These are phyloP conservation scores for Sorex araneus DNA, from an alignment of 2,113 vertebrate genomes.

Conservation along the genomic window DNA sequence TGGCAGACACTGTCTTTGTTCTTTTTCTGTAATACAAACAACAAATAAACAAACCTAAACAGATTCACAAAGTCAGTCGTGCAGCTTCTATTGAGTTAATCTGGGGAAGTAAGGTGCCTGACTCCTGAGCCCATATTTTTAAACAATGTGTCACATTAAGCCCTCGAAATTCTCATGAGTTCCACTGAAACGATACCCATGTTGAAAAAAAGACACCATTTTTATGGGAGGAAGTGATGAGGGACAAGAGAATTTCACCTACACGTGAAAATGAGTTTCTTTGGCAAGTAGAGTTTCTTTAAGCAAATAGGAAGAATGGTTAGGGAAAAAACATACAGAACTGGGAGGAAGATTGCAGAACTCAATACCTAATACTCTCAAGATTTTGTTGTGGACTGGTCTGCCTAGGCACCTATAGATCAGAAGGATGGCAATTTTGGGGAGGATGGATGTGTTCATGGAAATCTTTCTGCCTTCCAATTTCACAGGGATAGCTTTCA, in stretches of 20 bases:
- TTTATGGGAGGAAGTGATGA: neutral
- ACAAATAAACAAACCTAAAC: neutral
- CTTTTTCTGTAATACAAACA: neutral
- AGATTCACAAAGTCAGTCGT: neutral
- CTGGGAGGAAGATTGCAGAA: neutral
- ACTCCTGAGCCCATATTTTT: neutral
- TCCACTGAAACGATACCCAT: neutral
- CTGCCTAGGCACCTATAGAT: neutral
- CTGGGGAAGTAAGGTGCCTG: neutral
- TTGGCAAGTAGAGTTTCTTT: neutral
- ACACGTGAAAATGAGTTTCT: neutral
- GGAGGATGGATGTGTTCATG: neutral
- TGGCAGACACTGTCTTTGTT: neutral
- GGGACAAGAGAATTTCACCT: neutral
- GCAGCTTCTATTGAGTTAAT: neutral
- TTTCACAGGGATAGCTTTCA: constrained; percentile 37
- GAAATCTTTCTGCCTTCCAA: neutral
- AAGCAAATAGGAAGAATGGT: neutral
- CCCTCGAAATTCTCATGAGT: neutral
- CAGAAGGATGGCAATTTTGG: neutral
- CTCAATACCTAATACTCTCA: neutral
- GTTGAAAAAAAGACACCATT: neutral
- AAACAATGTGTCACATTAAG: neutral
- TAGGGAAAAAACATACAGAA: neutral
- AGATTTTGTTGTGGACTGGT: neutral